Conservation (phyloP, 1,140 invertebrate genomes). For the Phocides pigmalion region DNA sequence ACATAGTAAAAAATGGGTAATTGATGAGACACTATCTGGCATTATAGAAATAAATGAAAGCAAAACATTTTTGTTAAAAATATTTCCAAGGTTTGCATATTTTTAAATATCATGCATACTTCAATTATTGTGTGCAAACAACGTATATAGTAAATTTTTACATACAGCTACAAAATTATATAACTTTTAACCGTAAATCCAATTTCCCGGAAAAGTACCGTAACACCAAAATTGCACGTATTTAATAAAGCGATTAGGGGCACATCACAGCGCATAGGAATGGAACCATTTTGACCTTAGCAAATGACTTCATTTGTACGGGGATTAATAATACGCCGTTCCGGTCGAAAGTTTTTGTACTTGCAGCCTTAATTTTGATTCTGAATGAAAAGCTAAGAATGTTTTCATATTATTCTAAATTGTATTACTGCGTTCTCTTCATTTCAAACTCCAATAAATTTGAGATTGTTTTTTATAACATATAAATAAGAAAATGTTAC, state of each 20-base stretch:
- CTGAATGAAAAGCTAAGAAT: not conserved
- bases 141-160: too few relatives aligned
- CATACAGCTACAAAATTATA: too few relatives aligned
- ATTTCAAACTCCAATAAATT: too few relatives aligned
- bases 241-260: constrained; percentile 23
- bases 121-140: too few relatives aligned
- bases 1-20: too few relatives aligned
- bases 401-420: not conserved
- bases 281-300: constrained; percentile 14
- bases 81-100: too few relatives aligned
- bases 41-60: too few relatives aligned
- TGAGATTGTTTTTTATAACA: too few relatives aligned
- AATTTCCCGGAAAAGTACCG: not conserved
- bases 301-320: constrained; percentile 30
- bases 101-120: too few relatives aligned
- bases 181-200: not conserved
- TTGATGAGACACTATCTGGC: too few relatives aligned
- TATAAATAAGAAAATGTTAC: too few relatives aligned
- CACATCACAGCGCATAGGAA: constrained; percentile 11
- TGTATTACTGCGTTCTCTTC: not conserved
- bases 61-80: too few relatives aligned
- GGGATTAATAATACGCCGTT: constrained; percentile 20
- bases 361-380: constrained; percentile 13
- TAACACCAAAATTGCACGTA: constrained; percentile 1
- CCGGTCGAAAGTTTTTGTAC: constrained; percentile 25